Percentiles rank a stretch among this genome's conserved stretches.
Conservation (phyloP, 2,113 vertebrate species). For the Baryphthengus martii region DNA sequence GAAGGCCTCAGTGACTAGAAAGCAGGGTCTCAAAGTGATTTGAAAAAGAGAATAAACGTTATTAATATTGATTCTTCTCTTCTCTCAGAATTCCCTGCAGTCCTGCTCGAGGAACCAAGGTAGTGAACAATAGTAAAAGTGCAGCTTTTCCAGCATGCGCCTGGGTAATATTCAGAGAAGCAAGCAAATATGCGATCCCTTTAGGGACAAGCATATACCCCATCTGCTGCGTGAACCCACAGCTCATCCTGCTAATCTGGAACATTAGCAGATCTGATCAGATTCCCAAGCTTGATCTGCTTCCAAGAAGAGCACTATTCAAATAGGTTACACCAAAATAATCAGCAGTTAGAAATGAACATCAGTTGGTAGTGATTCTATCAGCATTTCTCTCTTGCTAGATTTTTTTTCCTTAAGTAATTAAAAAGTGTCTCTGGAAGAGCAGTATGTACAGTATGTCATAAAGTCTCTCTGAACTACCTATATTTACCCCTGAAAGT, state of each 20-base stretch:
- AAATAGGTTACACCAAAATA: conserved; percentile 45
- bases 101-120: neutral
- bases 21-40: conserved; percentile 4
- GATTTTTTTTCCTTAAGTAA: conserved; percentile 79
- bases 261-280: neutral
- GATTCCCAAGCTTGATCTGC: neutral
- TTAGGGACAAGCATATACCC: neutral
- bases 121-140: neutral
- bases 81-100: conserved; percentile 8
- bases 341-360: conserved; percentile 38
- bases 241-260: neutral
- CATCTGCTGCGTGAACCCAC: neutral
- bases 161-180: neutral
- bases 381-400: conserved; percentile 65
- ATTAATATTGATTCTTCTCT: conserved; percentile 46
- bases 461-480: conserved; percentile 98
- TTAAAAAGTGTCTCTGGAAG: conserved; percentile 91
- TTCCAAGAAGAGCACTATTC: neutral
- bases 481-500: conserved; percentile 99
- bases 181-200: neutral
- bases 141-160: neutral
- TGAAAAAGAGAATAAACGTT: conserved; percentile 1
- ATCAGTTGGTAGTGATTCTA: conserved; percentile 47
- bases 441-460: conserved; percentile 87
- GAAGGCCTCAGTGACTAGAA: neutral